Base-by-base conservation (phyloP, 2,888 invertebrate species). In the Pterobdella sp. region DNA sequence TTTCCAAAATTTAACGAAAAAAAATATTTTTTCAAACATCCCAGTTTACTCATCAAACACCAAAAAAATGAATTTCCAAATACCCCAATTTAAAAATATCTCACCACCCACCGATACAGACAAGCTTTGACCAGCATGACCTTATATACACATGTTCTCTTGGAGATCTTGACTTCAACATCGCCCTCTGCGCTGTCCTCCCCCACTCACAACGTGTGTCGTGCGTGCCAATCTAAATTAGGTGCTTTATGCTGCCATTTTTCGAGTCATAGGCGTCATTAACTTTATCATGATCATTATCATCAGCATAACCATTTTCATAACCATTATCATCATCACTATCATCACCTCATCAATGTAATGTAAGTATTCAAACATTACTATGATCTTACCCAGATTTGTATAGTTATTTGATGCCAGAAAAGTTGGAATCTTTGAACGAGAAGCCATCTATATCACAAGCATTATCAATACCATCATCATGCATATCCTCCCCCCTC, bases 111-210 rank as follows among this genome's bases (percentile, higher is more conserved):
- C n/a, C n/a, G n/a, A n/a, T 32, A 29, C 60, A 71, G 71, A 63
- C 94, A 94, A 84, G 92, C 93, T 14, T 92, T 93, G 42, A 92
- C 93, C 0, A 91, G 93, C 0, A 93, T 93, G 90, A 90, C 93
- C 60, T 90, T 94, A 31, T 81, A 83, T 72, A 80, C 91, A 71
- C 91, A 93, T 75, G 89, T 92, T 0, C 84, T 94, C 60, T 90
- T 94, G 49, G 93, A 94, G 81, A 87, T 93, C 75, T 91, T 91
- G 81, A 86, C 92, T 10, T 77, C 77, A 63, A 76, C 80, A 29
- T 32, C 18, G 4, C 63, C 35, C 4, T 56, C 60, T 26, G 18
- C 36, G 77, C 76, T 1, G 70, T 74, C 64, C 22, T 76, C 10
- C 63, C 63, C 49, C 7, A 14, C 49, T 42, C 60, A 56, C 10